phyloP scores from a whole-genome alignment of 2,113 vertebrate genomes.

The Empidonax alnorum region DNA sequence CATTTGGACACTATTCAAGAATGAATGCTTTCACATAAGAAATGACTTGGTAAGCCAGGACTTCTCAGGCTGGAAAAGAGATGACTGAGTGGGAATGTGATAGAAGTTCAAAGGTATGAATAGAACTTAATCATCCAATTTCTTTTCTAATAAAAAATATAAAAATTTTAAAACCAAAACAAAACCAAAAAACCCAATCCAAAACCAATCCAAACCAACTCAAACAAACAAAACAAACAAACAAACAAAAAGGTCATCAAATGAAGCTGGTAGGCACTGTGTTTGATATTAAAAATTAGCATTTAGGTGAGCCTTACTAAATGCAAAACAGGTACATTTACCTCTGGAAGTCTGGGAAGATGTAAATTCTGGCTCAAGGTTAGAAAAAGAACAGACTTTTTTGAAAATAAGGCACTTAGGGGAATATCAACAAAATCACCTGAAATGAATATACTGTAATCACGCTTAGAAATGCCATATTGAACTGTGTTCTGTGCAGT shows the following conservation, averaged over 20 bases:
- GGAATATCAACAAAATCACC: background rate
- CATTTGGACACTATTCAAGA: constrained; percentile 37
- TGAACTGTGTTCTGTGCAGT: background rate
- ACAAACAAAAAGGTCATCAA: background rate
- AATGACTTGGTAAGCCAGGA: constrained; percentile 17
- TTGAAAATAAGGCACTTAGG: background rate
- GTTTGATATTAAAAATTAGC: background rate
- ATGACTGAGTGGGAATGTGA: background rate
- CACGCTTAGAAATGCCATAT: background rate
- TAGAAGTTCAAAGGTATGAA: background rate
- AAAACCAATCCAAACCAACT: background rate
- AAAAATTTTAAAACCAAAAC: too few species aligned
- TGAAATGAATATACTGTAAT: background rate
- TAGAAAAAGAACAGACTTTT: background rate
- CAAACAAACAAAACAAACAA: background rate
- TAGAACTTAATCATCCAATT: background rate
- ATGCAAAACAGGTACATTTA: background rate
- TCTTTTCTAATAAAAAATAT: background rate
- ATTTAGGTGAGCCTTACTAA: background rate
- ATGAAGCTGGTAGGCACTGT: background rate
- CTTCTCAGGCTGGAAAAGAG: constrained; percentile 1
- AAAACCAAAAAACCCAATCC: background rate
- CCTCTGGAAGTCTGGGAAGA: background rate
- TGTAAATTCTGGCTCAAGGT: background rate
- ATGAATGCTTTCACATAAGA: background rate